Percentiles rank a stretch among this genome's conserved stretches.
Conservation (phyloP, 2,888 invertebrate species). For the Leptinotarsa tumamoca region DNA sequence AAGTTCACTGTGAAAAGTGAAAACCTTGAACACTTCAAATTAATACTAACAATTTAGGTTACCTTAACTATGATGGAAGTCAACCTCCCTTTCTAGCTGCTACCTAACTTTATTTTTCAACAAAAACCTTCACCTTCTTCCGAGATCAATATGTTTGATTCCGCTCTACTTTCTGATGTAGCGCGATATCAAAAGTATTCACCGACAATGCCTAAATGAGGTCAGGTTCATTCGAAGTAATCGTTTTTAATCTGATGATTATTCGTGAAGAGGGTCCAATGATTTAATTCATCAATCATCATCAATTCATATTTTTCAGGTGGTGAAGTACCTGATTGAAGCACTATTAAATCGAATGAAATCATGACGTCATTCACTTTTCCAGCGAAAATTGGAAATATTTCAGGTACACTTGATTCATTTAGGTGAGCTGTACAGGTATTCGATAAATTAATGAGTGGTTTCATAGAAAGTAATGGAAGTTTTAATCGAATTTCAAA, state of each 20-base stretch:
- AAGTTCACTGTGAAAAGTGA: background rate
- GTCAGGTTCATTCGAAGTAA: background rate
- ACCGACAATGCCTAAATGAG: background rate
- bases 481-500: too few relatives aligned
- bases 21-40: background rate
- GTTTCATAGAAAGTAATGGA: too few relatives aligned
- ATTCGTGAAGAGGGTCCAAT: too few relatives aligned
- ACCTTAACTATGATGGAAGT: background rate
- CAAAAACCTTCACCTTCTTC: constrained; percentile 1
- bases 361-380: too few relatives aligned
- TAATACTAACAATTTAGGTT: constrained; percentile 3
- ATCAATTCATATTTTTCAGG: too few relatives aligned
- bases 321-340: too few relatives aligned
- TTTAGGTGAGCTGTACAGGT: too few relatives aligned
- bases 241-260: background rate
- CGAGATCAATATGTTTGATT: background rate
- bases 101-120: background rate
- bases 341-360: too few relatives aligned
- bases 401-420: too few relatives aligned
- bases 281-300: too few relatives aligned
- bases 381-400: too few relatives aligned
- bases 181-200: background rate
- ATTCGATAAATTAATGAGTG: too few relatives aligned
- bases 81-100: background rate
- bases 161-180: background rate